Base-by-base conservation (phyloP, 2,113 vertebrate genomes). In the Myrmophylax atrothorax region DNA sequence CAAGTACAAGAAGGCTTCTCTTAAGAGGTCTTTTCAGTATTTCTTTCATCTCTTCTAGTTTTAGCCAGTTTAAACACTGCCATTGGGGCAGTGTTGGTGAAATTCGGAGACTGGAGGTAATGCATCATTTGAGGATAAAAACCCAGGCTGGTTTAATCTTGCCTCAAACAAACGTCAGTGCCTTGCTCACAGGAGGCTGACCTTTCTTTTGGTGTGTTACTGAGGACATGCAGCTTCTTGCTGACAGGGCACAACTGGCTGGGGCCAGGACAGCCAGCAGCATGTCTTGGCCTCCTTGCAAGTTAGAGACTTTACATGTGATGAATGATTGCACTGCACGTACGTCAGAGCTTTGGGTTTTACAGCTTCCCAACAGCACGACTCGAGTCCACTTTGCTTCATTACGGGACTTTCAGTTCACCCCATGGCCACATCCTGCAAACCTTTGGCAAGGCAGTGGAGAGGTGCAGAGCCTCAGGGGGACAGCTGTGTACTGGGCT, bases 131-230 rank as follows among this genome's bases (percentile, higher is more conserved):
- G 23, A 70, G 52, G 66, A 63, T 5, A 35, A 50, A 49, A 55
- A 42, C 1, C 3, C 26, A 31, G 4, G 3, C 28, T 1, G 15
- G 28, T n/a, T 89, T 62, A 37, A 55, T 16, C 67, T 77, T 20
- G 1, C 67, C 75, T 38, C 26, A 68, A 53, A 1, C 58, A 26
- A 37, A 19, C 1, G 0, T 7, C 56, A 62, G 42, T 0, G 0
- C 29, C 79, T 38, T 5, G 56, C 59, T 62, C 53, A 20, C 23
- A 20, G 52, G 42, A 18, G 5, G 28, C 13, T n/a, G 19, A 38
- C 8, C 12, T n/a, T 60, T 44, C 49, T 18, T 38, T 17, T 19
- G 47, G 35, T 12, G 18, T 2, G 0, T 5, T 52, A 8, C 75
- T 19, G 46, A 46, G 6, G 50, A 68, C 85, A 35, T 18, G 33